These are phyloP conservation scores for Sebastiscus tertius DNA, from an alignment of 2,797 vertebrate genomes.

Conservation along the genomic window DNA sequence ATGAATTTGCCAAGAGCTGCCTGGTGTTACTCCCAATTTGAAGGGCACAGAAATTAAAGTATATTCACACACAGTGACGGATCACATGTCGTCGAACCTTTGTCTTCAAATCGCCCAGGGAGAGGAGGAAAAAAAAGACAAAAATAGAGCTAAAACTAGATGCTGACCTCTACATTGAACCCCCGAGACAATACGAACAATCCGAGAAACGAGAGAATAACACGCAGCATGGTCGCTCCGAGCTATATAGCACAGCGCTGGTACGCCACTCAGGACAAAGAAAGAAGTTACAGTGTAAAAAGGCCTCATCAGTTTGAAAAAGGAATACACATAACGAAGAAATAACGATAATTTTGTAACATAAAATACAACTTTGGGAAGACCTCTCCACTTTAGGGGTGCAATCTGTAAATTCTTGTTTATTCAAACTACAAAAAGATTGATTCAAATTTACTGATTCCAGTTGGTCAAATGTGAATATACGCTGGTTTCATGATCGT, in stretches of 20 bases:
- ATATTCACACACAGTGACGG: constrained; percentile 23
- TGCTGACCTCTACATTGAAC: background rate
- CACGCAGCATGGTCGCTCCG: background rate
- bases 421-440: background rate
- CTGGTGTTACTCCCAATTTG: constrained; percentile 10
- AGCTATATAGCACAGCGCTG: background rate
- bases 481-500: background rate
- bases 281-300: background rate
- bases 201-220: constrained; percentile 25
- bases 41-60: constrained; percentile 13
- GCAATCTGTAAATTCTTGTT: background rate
- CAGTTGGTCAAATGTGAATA: background rate
- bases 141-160: constrained; percentile 48
- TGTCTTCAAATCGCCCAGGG: constrained; percentile 9
- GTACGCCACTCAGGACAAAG: background rate
- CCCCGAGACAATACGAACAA: constrained; percentile 16
- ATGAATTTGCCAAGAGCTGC: constrained; percentile 31
- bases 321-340: background rate
- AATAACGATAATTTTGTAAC: background rate
- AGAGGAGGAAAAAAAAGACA: background rate
- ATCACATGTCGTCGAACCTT: constrained; percentile 31
- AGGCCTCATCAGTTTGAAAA: background rate
- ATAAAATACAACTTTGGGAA: background rate
- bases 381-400: background rate
- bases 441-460: background rate